Evolutionary conservation across 92 coral and sea anemone genomes (phyloP), one percentile per base, ranked within the genome.

Genomic region (Porites rus): DNA sequence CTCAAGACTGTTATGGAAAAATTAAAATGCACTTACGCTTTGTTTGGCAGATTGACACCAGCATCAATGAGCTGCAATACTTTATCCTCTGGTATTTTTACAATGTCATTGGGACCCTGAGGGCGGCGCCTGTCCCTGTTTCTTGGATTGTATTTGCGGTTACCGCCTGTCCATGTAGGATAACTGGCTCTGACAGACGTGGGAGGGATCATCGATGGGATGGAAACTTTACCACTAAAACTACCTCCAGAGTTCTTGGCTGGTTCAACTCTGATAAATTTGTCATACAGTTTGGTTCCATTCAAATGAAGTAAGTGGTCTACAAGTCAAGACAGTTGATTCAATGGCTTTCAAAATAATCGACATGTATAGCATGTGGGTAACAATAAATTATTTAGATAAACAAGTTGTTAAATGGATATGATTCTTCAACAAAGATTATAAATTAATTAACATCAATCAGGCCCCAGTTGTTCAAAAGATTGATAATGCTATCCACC

Each of bases 41-140:
- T 96, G 79, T 97, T 95, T 21, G 97, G 90, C 20, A 97, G 90
- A 72, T 97, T 97, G 56, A 97, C 98, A 22, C 96, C 98, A 25
- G 93, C 92, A 82, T 97, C 99, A 76, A 93, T 76, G 21, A 94
- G 93, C 51, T 89, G 81, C 72, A 95, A 77, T 72, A 92, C 76
- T 78, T 92, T 96, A 50, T 97, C 96, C 61, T 93, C 92, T 0
- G 99, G 99, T 7, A 97, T 90, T 58, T 81, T 89, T 80, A 67
- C 95, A 74, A 86, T 86, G 77, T 83, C 93, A 62, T 77, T 91
- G 7, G 79, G 82, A 31, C 64, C 93, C 70, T 54, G 85, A 16
- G 84, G 88, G 6, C 60, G 76, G 20, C 76, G 75, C 51, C 88
- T 76, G 75, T 77, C 77, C 68, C 83, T 51, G 6, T 59, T 67